Evolutionary conservation across 1,140 invertebrate genomes (phyloP).

Genomic region (Bombus sibiricus): DNA sequence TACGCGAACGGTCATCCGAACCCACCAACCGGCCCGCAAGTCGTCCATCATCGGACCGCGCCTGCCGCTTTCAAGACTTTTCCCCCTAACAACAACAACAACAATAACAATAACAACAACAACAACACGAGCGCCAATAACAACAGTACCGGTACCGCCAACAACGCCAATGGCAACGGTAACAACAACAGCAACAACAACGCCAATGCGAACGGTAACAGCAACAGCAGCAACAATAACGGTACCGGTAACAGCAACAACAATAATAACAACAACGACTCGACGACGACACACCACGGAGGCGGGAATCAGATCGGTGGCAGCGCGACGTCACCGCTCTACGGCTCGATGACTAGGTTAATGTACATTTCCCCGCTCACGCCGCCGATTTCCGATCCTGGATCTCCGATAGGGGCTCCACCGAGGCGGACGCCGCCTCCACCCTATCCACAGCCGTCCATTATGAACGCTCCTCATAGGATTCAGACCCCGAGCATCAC

Average conservation of each 20-base stretch:
- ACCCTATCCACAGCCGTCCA: constrained; percentile 84
- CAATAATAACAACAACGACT: constrained; percentile 77
- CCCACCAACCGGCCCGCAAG: constrained; percentile 72
- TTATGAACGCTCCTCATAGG: constrained; percentile 76
- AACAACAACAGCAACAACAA: constrained; percentile 20
- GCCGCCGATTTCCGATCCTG: constrained; percentile 92
- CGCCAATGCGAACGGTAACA: constrained; percentile 25
- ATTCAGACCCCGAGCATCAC: constrained; percentile 78
- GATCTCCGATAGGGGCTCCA: constrained; percentile 87
- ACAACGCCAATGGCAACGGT: constrained; percentile 63
- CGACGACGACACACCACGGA: constrained; percentile 72
- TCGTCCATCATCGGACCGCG: constrained; percentile 70
- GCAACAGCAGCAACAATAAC: constrained; percentile 9
- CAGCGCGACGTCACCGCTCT: constrained; percentile 78
- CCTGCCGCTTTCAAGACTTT: constrained; percentile 73
- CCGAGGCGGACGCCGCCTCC: constrained; percentile 85
- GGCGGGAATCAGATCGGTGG: constrained; percentile 76
- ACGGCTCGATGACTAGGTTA: constrained; percentile 83
- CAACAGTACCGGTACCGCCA: constrained; percentile 17
- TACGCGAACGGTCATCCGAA: constrained; percentile 75
- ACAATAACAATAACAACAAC: constrained; percentile 50
- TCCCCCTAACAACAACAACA: constrained; percentile 64
- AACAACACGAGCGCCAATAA: constrained; percentile 15
- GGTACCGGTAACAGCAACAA: constrained; percentile 41
- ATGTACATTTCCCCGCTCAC: constrained; percentile 92